Evolutionary conservation across 2,888 invertebrate species (phyloP).

Genomic region (Polydrusus tereticollis): DNA sequence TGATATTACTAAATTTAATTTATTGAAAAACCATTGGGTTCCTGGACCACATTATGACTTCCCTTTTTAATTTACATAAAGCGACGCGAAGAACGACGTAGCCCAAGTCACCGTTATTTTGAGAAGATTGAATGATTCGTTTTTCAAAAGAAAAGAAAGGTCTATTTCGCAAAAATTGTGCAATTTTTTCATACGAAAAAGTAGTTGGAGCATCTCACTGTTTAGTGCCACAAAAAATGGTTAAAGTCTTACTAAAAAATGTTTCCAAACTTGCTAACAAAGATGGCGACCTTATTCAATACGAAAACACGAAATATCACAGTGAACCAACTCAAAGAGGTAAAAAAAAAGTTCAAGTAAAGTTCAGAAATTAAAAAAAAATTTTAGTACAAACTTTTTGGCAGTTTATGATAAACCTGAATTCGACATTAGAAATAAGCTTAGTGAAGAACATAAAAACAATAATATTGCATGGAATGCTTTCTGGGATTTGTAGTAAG

Average conservation of each 20-base stretch:
- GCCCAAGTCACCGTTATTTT: neutral
- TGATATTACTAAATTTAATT: neutral
- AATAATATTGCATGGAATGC: constrained; percentile 20
- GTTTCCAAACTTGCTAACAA: neutral
- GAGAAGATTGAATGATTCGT: neutral
- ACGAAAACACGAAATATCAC: neutral
- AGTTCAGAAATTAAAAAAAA: neutral
- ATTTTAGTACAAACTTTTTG: constrained; percentile 19
- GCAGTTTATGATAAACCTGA: constrained; percentile 15
- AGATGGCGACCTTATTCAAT: neutral
- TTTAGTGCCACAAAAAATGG: neutral
- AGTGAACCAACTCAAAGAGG: neutral
- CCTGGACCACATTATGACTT: neutral
- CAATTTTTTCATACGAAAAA: neutral
- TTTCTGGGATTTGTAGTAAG: constrained; percentile 33
- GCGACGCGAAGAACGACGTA: constrained; percentile 5
- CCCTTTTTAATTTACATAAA: neutral
- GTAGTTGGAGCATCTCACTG: neutral
- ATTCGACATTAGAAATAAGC: constrained; percentile 18
- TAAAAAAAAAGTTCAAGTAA: neutral
- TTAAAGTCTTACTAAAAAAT: neutral
- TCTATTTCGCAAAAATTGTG: neutral
- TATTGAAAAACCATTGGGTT: neutral
- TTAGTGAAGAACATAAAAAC: constrained; percentile 16
- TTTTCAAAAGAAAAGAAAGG: neutral